phyloP scores from a whole-genome alignment of 2,797 vertebrate species.

The Danio albolineatus region DNA sequence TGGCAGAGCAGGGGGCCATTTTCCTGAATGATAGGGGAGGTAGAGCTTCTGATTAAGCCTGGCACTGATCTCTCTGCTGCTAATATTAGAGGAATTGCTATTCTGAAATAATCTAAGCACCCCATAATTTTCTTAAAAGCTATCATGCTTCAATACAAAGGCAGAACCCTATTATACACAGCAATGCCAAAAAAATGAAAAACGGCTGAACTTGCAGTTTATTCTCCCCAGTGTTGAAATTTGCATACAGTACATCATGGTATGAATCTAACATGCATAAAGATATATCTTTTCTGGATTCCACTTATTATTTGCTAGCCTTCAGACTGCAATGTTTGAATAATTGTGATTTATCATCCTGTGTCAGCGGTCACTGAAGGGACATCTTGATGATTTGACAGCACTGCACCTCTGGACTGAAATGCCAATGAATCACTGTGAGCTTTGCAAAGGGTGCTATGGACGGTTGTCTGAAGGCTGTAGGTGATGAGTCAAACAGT shows the following conservation, averaged over 20 bases:
- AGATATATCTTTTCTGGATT: constrained; percentile 6
- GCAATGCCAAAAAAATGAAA: constrained; percentile 14
- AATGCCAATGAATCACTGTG: constrained; percentile 27
- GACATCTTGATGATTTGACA: constrained; percentile 14
- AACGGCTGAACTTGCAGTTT: constrained; percentile 9
- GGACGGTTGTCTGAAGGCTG: background rate
- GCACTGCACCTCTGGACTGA: constrained; percentile 8
- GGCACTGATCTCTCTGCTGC: constrained; percentile 28
- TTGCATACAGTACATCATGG: constrained; percentile 11
- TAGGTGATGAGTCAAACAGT: constrained; percentile 2
- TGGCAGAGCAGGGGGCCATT: background rate
- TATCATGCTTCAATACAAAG: constrained; percentile 31
- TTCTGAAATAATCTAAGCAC: constrained; percentile 48
- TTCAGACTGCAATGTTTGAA: background rate
- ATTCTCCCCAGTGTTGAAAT: constrained; percentile 1
- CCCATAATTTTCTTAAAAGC: constrained; percentile 49
- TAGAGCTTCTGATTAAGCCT: constrained; percentile 17
- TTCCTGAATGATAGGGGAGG: constrained; percentile 4
- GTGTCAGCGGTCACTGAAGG: background rate
- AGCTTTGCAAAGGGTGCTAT: constrained; percentile 11
- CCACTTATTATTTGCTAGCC: background rate
- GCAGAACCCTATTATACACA: constrained; percentile 5
- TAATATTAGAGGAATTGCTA: constrained; percentile 42
- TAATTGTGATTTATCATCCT: background rate
- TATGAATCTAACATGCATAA: background rate